Evolutionary conservation across 2,797 vertebrate genomes (phyloP), one percentile per base, ranked within the genome.

Genomic region (Huso huso): DNA sequence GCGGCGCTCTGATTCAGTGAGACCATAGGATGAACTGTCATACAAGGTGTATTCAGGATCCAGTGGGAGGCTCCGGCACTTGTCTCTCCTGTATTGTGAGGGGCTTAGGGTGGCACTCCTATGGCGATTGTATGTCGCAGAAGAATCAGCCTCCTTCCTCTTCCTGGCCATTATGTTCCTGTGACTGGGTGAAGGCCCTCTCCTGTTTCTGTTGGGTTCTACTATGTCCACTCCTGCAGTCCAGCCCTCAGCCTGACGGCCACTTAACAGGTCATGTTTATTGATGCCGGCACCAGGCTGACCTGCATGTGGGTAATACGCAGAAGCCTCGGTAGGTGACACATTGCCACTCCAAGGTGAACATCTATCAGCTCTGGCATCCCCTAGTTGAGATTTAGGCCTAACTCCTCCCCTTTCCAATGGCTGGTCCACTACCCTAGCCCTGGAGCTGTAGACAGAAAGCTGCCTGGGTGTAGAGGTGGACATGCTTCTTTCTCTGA

Each of bases 401-500:
- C 78, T 83, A 55, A 67, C 6, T 77, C 78, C 70, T 72, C 88
- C 77, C n/a, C 84, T 74, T 71, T 92, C 91, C 68, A 87, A 75
- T 7, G 75, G 72, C 18, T 84, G 87, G 63, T 93, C 92, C 89
- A 91, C 89, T 0, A 76, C 82, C 75, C 84, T 89, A 61, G 71
- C 82, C 82, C 91, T 88, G 66, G 87, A 82, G 62, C 74, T 87
- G 73, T 90, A 92, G 49, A 90, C 82, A 1, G 94, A 91, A 58
- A 86, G 84, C 65, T 94, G 94, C 13, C 92, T 88, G 0, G 92
- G 92, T 12, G 86, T 86, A 15, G 89, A 79, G 0, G 86, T 83
- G 58, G 95, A 96, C 90, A 96, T 86, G 83, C 96, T 98, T 67
- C 96, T 87, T 78, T 99, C 95, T 79, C 96, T 84, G 85, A 92